Conservation (phyloP, 2,888 invertebrate species). For the Gryllus longicercus region DNA sequence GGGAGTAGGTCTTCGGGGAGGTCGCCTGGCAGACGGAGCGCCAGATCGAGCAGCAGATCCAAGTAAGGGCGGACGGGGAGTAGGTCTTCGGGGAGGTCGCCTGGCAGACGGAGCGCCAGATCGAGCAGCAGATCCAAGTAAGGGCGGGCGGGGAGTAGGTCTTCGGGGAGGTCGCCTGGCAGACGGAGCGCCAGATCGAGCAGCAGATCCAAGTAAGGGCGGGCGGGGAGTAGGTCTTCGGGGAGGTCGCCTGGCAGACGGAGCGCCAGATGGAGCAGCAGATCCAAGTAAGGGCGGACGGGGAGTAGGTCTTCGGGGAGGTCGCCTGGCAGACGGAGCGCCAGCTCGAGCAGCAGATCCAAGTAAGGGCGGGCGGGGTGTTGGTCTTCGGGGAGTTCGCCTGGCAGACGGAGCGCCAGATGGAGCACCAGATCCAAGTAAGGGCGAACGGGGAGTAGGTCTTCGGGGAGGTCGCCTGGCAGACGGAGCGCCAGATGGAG, state of each 20-base stretch:
- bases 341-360: conserved; percentile 65
- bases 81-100: conserved; percentile 83
- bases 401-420: conserved; percentile 73
- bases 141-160: conserved; percentile 75
- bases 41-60: conserved; percentile 65
- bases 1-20: conserved; percentile 73
- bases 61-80: conserved; percentile 76
- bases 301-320: conserved; percentile 73
- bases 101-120: conserved; percentile 73
- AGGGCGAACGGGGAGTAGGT: conserved; percentile 75
- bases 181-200: conserved; percentile 64
- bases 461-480: conserved; percentile 90
- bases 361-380: conserved; percentile 76
- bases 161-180: conserved; percentile 90
- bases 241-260: conserved; percentile 88
- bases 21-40: conserved; percentile 81
- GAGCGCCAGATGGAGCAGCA: conserved; percentile 63
- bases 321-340: conserved; percentile 81
- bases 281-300: conserved; percentile 78
- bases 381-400: conserved; percentile 87
- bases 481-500: conserved; percentile 64
- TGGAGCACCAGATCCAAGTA: conserved; percentile 67
- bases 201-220: conserved; percentile 76
- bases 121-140: conserved; percentile 67
- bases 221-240: conserved; percentile 71